These are phyloP conservation scores for Calliopsis andreniformis DNA, from an alignment of 1,140 invertebrate genomes.

Conservation along the genomic window DNA sequence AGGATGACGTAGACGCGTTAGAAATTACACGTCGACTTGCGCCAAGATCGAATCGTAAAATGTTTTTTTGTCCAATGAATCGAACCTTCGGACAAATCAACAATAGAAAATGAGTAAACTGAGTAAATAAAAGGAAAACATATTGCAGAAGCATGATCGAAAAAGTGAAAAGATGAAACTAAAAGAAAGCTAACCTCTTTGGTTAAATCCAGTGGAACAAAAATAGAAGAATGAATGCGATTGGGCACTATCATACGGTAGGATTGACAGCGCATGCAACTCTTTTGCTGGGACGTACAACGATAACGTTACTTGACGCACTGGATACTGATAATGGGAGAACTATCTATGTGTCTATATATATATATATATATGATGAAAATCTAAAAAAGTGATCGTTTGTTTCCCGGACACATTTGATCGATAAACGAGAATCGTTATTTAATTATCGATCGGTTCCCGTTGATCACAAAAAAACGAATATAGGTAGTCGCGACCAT, in stretches of 20 bases:
- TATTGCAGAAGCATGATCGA: not conserved
- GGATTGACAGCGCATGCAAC: constrained; percentile 12
- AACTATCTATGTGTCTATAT: too few species aligned
- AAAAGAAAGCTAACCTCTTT: constrained; percentile 34
- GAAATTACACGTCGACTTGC: not conserved
- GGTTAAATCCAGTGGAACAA: not conserved
- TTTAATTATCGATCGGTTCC: not conserved
- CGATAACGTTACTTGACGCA: not conserved
- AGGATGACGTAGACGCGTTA: constrained; percentile 2
- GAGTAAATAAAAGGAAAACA: not conserved
- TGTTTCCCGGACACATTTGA: not conserved
- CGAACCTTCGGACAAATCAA: too few species aligned
- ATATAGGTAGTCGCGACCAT: constrained; percentile 1
- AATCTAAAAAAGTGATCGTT: not conserved
- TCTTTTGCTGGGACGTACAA: constrained; percentile 6
- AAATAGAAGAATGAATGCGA: constrained; percentile 2
- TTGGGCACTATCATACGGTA: constrained; percentile 27
- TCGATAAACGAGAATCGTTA: constrained; percentile 2
- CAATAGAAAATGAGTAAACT: not conserved
- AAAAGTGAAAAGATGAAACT: not conserved
- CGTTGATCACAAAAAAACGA: constrained; percentile 1
- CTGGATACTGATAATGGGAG: not conserved
- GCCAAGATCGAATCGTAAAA: not conserved
- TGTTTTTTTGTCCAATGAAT: too few species aligned
- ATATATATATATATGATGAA: too few species aligned